Base-by-base conservation (phyloP, 1,140 invertebrate genomes). In the Metaphire vulgaris region DNA sequence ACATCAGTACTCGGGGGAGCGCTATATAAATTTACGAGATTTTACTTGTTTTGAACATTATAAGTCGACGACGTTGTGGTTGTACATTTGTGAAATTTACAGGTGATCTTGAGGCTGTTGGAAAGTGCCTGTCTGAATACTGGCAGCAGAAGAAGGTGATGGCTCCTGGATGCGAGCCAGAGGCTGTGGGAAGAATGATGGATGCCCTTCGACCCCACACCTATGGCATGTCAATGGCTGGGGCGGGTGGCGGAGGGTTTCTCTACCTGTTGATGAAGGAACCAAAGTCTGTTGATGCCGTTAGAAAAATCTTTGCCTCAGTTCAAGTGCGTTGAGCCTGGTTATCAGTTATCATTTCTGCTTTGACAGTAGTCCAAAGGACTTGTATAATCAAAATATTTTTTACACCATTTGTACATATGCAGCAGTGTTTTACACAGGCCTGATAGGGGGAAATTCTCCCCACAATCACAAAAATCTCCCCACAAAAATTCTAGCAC, bases 191-290 rank as follows among this genome's bases (percentile, higher is more conserved):
- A 30, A 74, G 79, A 26, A 82, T 88, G 31, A 87, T 87, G 81
- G 68, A 76, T 15, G 76, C 80, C 1, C 74, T 86, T 0, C 76
- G 80, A 64, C 84, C 85, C 2, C 79, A 82, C 74, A 79, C 81
- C 56, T 77, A 82, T 69, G 87, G 86, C 26, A 82, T 83, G 79
- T 83, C 80, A 73, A 81, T 87, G 78, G 84, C 85, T 14, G 87
- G 87, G 14, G 87, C 87, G n/a, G 87, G 87, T 15, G 87, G 87
- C 2, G 87, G 87, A 1, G 87, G 87, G 1, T 88, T 87, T 77
- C 79, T 88, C 70, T 86, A 84, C 79, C 81, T 84, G 0, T 79
- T 88, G 1, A 83, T 83, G 6, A 86, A 83, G 72, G 80, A 85
- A 64, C 76, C 80, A 0, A 74, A 82, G 67, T 71, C 69, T 12